These are phyloP conservation scores for Buathra laborator DNA, from an alignment of 2,888 invertebrate species.

Conservation along the genomic window DNA sequence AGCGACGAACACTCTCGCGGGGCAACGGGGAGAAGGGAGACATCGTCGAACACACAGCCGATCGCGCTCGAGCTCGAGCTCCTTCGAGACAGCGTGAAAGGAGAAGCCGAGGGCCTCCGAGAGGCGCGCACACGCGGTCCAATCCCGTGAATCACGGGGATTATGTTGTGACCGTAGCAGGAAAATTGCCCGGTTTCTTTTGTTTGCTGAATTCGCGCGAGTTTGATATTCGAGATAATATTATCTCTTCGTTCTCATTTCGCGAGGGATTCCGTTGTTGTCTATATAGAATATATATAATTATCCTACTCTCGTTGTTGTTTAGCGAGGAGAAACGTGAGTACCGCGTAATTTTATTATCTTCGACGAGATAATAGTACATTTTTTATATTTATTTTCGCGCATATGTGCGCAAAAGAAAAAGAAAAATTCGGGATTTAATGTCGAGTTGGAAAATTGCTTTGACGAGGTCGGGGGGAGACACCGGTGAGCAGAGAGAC, in stretches of 20 bases:
- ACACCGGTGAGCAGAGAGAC: no score
- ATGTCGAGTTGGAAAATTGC: no score
- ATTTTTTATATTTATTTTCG: no score
- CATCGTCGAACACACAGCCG: conserved; percentile 4
- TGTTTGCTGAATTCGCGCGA: not conserved
- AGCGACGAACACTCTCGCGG: conserved; percentile 50
- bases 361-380: no score
- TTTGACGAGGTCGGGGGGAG: no score
- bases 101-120: conserved; percentile 45
- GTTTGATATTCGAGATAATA: not conserved
- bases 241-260: not conserved
- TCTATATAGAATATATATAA: not conserved
- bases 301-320: no score
- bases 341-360: no score
- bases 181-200: conserved; percentile 38
- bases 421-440: no score
- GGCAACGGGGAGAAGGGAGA: not conserved
- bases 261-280: not conserved
- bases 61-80: conserved; percentile 49
- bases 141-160: conserved; percentile 64
- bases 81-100: conserved; percentile 61
- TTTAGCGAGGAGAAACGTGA: no score
- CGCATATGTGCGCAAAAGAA: no score
- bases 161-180: conserved; percentile 48
- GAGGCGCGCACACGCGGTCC: conserved; percentile 56